Base-by-base conservation (phyloP, 2,888 invertebrate species). In the Phyto melanocephala region DNA sequence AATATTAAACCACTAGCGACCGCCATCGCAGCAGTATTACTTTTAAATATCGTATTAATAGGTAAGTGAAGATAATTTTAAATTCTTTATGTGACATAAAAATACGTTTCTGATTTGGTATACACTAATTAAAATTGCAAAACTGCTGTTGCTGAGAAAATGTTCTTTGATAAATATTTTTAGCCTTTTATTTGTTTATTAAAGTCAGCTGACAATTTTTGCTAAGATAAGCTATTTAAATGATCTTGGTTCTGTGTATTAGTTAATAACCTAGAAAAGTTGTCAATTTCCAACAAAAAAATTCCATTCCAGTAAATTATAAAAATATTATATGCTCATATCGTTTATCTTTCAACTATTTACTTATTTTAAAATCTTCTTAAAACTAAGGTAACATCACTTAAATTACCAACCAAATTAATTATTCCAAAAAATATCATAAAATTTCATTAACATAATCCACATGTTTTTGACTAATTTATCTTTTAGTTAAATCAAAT, bases 31-130 rank as follows among this genome's bases (percentile, higher is more conserved):
- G 70, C 75, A 24, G 22, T 80, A 65, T 42, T 79, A 54, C 62
- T 76, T 56, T 47, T 82, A 28, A 82, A 79, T 80, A 67, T 76
- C 24, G 52, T 70, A 37, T 67, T 80, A 76, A 82, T 71, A 82
- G 82, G 82, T 82, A 71, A 82, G 82, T 75, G 37, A 2, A 45
- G 35, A 22, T 45, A 42, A 42, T 6, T n/a, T 20, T 35, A 2
- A 15, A 5, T 35, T 17, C 15, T 28, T 7, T 28, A 24, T n/a
- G 7, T 10, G 15, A 3, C n/a, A 13, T 6, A 15, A 28, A 28
- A 0, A 50, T 17, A 50, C 2, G 3, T n/a, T n/a, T n/a, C n/a
- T n/a, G 6, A 50, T 17, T 15, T 42, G 15, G 15, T 15, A 40
- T 13, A 5, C 5, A n/a, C 15, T 45, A 6, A 1, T 11, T 6